Percentiles rank a stretch among this genome's conserved stretches.
phyloP scores from a whole-genome alignment of 2,888 invertebrate genomes.

The Anorthoa munda region DNA sequence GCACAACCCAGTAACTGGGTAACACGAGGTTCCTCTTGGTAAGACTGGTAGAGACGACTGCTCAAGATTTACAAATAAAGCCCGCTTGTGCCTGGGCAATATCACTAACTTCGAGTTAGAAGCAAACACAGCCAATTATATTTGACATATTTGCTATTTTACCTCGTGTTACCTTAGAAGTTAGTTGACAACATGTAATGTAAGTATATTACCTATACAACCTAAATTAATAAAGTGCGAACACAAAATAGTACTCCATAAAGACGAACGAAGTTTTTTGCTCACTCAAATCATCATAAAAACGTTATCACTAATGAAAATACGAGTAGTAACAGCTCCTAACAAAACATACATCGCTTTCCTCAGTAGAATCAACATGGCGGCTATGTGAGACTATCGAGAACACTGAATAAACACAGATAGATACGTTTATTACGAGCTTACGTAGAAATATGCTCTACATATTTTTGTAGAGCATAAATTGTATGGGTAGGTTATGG shows the following conservation, averaged over 20 bases:
- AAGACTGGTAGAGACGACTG: no score
- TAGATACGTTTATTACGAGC: conserved; percentile 25
- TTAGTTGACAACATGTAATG: no score
- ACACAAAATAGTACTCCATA: conserved; percentile 21
- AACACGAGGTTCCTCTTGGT: no score
- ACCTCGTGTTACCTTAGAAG: no score
- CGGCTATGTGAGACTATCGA: not conserved
- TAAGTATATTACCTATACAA: no score
- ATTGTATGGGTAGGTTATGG: not conserved
- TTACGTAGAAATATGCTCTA: conserved; percentile 12
- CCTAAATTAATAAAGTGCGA: not conserved
- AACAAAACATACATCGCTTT: conserved; percentile 8
- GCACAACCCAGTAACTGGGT: no score
- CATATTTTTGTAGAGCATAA: conserved; percentile 7
- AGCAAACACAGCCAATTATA: no score
- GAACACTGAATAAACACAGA: conserved; percentile 22
- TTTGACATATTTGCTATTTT: no score
- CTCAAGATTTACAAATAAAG: no score
- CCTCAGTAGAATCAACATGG: conserved; percentile 15
- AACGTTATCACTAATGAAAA: conserved; percentile 51
- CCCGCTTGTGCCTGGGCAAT: no score
- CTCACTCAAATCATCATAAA: conserved; percentile 59
- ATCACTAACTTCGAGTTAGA: no score
- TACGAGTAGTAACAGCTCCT: conserved; percentile 7
- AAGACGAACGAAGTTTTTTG: conserved; percentile 16